Percentiles rank a stretch among this genome's conserved stretches.
phyloP scores from a whole-genome alignment of 53 echinoderm and acorn worm genomes.

The Paracentrotus lividus region DNA sequence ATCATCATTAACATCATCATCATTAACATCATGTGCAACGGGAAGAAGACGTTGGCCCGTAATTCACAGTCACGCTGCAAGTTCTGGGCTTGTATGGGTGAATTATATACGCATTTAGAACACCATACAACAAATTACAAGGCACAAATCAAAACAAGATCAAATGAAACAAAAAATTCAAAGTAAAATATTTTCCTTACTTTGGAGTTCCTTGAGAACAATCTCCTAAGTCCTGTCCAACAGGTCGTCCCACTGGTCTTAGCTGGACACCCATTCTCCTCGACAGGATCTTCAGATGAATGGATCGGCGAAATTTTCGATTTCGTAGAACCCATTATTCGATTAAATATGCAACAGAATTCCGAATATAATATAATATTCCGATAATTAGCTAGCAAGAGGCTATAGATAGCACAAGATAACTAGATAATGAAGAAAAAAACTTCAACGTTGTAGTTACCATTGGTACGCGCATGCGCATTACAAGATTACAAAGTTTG shows the following conservation, averaged over 20 bases:
- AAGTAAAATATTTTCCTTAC: too few relatives aligned
- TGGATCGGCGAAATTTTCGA: not conserved
- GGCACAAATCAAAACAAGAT: too few relatives aligned
- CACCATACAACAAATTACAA: too few relatives aligned
- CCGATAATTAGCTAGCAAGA: not conserved
- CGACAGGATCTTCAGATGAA: not conserved
- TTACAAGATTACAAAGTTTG: not conserved
- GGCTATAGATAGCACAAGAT: slow-evolving; percentile 12
- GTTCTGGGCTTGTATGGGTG: too few relatives aligned
- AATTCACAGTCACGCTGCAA: too few relatives aligned
- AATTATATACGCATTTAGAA: too few relatives aligned
- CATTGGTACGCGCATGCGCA: not conserved
- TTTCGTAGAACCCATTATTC: slow-evolving; percentile 5
- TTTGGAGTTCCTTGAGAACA: not conserved
- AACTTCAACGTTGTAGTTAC: slow-evolving; percentile 8
- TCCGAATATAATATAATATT: not conserved
- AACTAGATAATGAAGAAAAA: not conserved
- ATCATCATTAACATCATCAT: too few relatives aligned
- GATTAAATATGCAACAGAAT: not conserved
- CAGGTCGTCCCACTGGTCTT: not conserved
- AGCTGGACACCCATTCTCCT: not conserved
- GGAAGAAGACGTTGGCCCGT: too few relatives aligned
- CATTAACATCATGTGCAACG: too few relatives aligned
- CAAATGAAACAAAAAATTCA: too few relatives aligned
- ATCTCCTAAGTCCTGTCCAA: not conserved